These are phyloP conservation scores for Achatina immaculata DNA, from an alignment of 1,140 invertebrate genomes.

Conservation along the genomic window DNA sequence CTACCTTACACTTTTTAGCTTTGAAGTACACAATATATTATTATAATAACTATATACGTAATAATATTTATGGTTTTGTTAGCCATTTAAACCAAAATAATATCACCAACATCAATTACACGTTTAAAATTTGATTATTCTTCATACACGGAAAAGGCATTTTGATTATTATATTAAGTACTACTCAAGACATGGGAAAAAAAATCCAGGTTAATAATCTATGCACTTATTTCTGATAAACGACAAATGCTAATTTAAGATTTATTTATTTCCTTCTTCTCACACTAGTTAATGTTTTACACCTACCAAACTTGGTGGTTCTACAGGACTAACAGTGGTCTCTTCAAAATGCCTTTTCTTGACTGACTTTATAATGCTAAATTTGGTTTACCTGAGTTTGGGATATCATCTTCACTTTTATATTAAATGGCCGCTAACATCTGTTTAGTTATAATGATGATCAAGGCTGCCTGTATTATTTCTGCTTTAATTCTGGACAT, in stretches of 20 bases:
- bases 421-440: constrained; percentile 8
- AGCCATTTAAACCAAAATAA: background rate
- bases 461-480: constrained; percentile 5
- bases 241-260: too few relatives aligned
- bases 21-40: too few relatives aligned
- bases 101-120: background rate
- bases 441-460: constrained; percentile 19
- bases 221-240: too few relatives aligned
- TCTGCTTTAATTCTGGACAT: constrained; percentile 23
- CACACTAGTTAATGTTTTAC: too few relatives aligned
- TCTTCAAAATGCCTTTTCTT: constrained; percentile 30
- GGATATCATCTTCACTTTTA: constrained; percentile 27
- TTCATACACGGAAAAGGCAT: background rate
- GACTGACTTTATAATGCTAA: background rate
- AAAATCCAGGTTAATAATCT: too few relatives aligned
- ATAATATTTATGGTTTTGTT: background rate
- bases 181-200: too few relatives aligned
- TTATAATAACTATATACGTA: background rate
- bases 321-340: too few relatives aligned
- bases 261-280: too few relatives aligned
- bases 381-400: constrained; percentile 20
- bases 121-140: background rate
- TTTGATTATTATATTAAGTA: background rate
- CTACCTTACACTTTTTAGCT: too few relatives aligned
- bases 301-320: too few relatives aligned